Evolutionary conservation across 2,113 vertebrate genomes (phyloP), one percentile per base, ranked within the genome.

Genomic region (Cryptotis parvus): DNA sequence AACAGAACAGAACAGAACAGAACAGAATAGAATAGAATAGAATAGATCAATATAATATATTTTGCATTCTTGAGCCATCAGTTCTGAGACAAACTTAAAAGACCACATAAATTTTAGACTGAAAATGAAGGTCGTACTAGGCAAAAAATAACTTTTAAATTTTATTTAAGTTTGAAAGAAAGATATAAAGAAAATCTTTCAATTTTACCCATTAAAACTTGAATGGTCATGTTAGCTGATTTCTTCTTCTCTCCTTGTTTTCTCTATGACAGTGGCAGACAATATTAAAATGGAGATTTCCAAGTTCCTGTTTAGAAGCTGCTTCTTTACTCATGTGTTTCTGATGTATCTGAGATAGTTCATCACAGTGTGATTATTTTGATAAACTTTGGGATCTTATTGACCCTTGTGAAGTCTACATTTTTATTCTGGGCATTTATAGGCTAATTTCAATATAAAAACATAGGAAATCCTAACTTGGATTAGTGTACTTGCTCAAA

Each of bases 291-390:
- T 72, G 41, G 37, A 76, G 29, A 12, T 12, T 92, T 84, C 70
- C 37, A 33, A 82, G 85, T 73, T 88, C 66, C 43, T 85, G 14
- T 35, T 33, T 39, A 43, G 37, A 87, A 92, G 52, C 33, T 78
- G 29, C 72, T 82, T 18, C 26, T 65, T 66, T 49, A 11, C 18
- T 18, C 16, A 58, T 49, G 37, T 80, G 43, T 33, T 78, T 73
- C 31, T 69, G 55, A 22, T 73, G 1, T 74, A 6, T 58, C 22
- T 15, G 26, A 41, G 9, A 43, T 4, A 1, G 14, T 65, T 74
- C 29, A 70, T 70, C 29, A 82, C 41, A 55, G 16, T 31, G 22
- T 70, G 35, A 45, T 49, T 72, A 9, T 61, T 1, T 6, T 4
- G 5, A 41, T 66, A 45, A 72, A 20, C 15, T 88, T 35, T 70